Conservation (phyloP, 2,888 invertebrate species). For the Macrophya alboannulata region DNA sequence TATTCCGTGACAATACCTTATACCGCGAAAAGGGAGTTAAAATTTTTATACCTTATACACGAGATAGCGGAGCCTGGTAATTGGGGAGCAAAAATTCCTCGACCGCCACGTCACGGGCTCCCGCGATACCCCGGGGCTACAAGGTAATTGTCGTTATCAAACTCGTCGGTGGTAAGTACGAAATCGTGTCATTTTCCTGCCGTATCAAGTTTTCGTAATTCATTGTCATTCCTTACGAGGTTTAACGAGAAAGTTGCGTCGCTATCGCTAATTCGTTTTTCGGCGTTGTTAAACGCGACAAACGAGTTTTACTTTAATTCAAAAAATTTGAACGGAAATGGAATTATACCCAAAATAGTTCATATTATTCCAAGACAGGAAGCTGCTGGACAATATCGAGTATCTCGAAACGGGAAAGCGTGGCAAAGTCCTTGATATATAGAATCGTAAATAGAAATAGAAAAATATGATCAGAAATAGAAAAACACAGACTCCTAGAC, state of each 20-base stretch:
- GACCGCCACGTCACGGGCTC: conserved; percentile 37
- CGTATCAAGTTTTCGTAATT: conserved; percentile 51
- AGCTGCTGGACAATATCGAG: background rate
- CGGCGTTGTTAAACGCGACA: background rate
- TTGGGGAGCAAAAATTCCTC: conserved; percentile 47
- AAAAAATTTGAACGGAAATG: background rate
- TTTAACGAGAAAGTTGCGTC: conserved; percentile 63
- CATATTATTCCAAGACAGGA: background rate
- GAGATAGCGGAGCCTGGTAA: conserved; percentile 11
- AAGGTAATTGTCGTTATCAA: conserved; percentile 53
- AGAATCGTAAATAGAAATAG: background rate
- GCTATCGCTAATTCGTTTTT: conserved; percentile 57
- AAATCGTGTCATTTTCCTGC: conserved; percentile 52
- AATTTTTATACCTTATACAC: background rate
- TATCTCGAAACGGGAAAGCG: background rate
- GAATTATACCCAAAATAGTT: background rate
- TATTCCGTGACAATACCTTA: conserved; percentile 38
- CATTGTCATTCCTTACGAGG: conserved; percentile 58
- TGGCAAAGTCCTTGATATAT: background rate
- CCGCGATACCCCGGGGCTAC: conserved; percentile 37
- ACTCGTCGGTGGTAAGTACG: conserved; percentile 48
- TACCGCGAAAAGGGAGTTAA: conserved; percentile 14
- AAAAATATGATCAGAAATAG: background rate
- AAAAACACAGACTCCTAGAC: background rate
- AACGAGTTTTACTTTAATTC: conserved; percentile 2